A percentile compares a stretch with the other conserved stretches of the same genome.
Evolutionary conservation across 2,113 vertebrate genomes (phyloP).

Genomic region (Eretmochelys imbricata): DNA sequence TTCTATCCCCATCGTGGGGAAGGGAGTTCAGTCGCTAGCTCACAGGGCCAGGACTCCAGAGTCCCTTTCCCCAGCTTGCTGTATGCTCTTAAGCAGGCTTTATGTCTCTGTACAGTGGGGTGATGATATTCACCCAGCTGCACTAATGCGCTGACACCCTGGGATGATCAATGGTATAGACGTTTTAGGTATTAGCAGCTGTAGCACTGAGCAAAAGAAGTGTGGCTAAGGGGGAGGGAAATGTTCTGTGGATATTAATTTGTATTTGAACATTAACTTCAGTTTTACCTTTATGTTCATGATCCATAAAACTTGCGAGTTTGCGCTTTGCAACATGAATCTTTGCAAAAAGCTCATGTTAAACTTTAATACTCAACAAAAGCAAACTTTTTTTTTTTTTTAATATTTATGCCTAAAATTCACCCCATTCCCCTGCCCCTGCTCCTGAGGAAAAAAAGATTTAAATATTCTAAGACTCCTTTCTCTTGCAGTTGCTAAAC

Average conservation of each 20-base stretch:
- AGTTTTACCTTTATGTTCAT: background rate
- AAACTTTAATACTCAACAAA: background rate
- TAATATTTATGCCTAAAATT: background rate
- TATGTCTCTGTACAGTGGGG: no score
- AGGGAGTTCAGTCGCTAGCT: background rate
- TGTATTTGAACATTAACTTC: background rate
- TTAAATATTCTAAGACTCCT: background rate
- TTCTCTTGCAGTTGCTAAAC: background rate
- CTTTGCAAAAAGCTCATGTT: background rate
- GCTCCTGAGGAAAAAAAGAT: background rate
- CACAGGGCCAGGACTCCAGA: background rate
- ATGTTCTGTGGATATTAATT: background rate
- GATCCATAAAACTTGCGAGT: background rate
- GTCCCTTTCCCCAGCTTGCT: background rate
- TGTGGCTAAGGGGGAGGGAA: background rate
- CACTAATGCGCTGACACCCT: no score
- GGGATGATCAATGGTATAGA: background rate
- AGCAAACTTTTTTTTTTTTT: background rate
- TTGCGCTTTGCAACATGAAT: background rate
- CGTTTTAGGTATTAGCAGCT: background rate
- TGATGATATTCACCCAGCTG: no score
- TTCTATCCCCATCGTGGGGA: background rate
- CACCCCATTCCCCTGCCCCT: background rate
- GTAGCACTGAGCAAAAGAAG: background rate
- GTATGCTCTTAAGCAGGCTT: background rate